phyloP scores from a whole-genome alignment of 37 sponge, comb jelly and placozoan genomes.

The Oscarella lobularis region DNA sequence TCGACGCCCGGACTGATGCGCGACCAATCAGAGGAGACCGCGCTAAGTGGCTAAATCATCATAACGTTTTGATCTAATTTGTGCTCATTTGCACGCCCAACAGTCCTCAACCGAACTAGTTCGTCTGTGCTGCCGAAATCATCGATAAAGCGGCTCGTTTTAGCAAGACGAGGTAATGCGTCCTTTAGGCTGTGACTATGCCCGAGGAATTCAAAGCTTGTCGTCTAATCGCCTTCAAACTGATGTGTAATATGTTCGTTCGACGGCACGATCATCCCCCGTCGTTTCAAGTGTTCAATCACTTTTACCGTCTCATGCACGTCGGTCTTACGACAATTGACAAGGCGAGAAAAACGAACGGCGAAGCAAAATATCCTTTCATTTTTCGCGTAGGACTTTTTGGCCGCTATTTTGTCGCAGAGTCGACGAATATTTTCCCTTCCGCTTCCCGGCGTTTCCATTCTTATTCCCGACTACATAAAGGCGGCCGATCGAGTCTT shows the following conservation, averaged over 20 bases:
- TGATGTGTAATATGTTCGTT: constrained; percentile 63
- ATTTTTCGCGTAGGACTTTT: background rate
- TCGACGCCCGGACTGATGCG: too few species aligned
- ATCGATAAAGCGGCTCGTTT: too few species aligned
- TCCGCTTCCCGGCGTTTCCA: constrained; percentile 7
- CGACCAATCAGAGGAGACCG: too few species aligned
- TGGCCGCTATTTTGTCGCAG: constrained; percentile 3
- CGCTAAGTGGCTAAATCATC: too few species aligned
- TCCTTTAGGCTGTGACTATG: constrained; percentile 23
- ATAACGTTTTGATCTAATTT: too few species aligned
- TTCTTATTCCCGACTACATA: constrained; percentile 3
- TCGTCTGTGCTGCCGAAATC: too few species aligned
- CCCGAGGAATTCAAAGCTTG: constrained; percentile 31
- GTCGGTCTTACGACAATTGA: constrained; percentile 5
- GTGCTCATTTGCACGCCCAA: too few species aligned
- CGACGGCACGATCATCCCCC: constrained; percentile 36
- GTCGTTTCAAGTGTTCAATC: constrained; percentile 16
- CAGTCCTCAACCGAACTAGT: too few species aligned
- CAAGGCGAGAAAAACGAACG: too few species aligned
- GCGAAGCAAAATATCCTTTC: background rate
- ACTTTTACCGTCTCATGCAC: constrained; percentile 65
- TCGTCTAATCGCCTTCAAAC: constrained; percentile 34
- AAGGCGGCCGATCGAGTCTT: background rate
- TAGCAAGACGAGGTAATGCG: too few species aligned
- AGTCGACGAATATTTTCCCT: background rate